A percentile compares a stretch with the other conserved stretches of the same genome.
phyloP scores from a whole-genome alignment of 2,797 vertebrate genomes.

The Dicrostonyx torquatus region DNA sequence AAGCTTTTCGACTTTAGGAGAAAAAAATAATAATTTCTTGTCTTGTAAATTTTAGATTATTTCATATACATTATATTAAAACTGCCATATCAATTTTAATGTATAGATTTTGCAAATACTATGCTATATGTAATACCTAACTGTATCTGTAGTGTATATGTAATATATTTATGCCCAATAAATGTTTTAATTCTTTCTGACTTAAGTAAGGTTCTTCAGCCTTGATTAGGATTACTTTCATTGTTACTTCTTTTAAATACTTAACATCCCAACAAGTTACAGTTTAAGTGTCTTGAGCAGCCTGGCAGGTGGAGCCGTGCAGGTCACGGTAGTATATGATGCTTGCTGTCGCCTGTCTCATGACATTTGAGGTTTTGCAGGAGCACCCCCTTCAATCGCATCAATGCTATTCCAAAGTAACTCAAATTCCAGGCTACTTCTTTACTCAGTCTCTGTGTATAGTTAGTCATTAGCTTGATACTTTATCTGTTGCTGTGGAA shows the following conservation, averaged over 20 bases:
- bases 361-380: neutral
- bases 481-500: neutral
- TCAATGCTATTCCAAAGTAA: neutral
- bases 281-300: neutral
- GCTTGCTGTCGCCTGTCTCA: neutral
- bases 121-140: slow-evolving; percentile 99
- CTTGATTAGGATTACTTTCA: slow-evolving; percentile 44
- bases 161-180: slow-evolving; percentile 99
- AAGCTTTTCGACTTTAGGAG: slow-evolving; percentile 95
- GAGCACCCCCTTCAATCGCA: neutral
- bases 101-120: slow-evolving; percentile 99
- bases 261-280: neutral
- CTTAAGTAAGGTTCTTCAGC: slow-evolving; percentile 73
- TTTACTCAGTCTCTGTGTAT: neutral
- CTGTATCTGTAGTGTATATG: slow-evolving; percentile 99
- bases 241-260: slow-evolving; percentile 41
- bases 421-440: neutral
- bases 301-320: neutral
- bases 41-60: slow-evolving; percentile 99
- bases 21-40: slow-evolving; percentile 89
- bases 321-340: accelerated
- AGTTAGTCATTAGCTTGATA: neutral
- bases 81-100: slow-evolving; percentile 99
- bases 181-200: slow-evolving; percentile 99
- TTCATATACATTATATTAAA: slow-evolving; percentile 99